phyloP scores from a whole-genome alignment of 2,113 vertebrate genomes.

The Hemibates koningsi region DNA sequence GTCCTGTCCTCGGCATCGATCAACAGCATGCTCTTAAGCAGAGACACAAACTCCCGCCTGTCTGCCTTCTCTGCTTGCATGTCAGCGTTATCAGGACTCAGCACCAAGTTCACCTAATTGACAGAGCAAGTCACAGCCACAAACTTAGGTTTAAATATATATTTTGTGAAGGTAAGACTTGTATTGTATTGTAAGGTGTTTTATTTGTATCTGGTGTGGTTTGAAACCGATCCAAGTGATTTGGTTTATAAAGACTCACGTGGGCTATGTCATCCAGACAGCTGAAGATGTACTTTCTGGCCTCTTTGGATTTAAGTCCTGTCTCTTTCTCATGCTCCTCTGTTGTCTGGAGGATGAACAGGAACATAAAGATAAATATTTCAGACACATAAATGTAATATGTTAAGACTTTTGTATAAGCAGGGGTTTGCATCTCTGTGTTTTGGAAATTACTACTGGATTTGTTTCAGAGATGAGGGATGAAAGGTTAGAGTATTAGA shows the following conservation, averaged over 20 bases:
- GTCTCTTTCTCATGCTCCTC: constrained; percentile 96
- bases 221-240: background rate
- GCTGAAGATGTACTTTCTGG: constrained; percentile 98
- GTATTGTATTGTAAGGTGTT: background rate
- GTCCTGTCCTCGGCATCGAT: constrained; percentile 91
- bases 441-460: background rate
- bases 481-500: background rate
- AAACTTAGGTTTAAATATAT: background rate
- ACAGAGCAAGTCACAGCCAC: background rate
- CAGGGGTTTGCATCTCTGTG: background rate
- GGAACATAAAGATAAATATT: background rate
- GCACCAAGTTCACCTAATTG: constrained; percentile 89
- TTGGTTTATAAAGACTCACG: constrained; percentile 71
- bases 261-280: constrained; percentile 94
- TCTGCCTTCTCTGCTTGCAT: constrained; percentile 93
- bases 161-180: background rate
- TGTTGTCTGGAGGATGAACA: constrained; percentile 75
- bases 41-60: constrained; percentile 90
- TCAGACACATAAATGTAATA: background rate
- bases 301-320: constrained; percentile 97
- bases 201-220: background rate
- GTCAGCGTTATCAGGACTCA: constrained; percentile 90
- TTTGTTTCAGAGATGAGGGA: background rate
- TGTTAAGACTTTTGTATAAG: background rate
- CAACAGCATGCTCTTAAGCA: constrained; percentile 94